Percentiles rank a stretch among this genome's conserved stretches.
These are phyloP conservation scores for Mionectes olivaceus DNA, from an alignment of 2,797 vertebrate species.

Conservation along the genomic window DNA sequence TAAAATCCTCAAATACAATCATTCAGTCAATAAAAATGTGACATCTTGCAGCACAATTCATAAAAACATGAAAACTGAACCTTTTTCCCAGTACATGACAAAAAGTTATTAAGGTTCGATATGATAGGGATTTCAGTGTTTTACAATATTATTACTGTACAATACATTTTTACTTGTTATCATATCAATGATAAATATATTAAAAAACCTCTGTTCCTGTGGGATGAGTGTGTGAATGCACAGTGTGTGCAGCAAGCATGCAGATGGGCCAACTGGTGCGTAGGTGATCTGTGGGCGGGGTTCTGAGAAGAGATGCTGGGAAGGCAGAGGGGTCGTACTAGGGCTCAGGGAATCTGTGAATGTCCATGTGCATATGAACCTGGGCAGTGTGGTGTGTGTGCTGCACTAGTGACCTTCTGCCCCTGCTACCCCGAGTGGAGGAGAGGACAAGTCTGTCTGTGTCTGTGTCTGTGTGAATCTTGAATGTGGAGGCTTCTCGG, in stretches of 20 bases:
- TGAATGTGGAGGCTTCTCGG: fast-evolving
- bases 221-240: background rate
- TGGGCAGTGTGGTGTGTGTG: fast-evolving
- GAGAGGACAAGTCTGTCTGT: fast-evolving
- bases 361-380: background rate
- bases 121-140: background rate
- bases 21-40: background rate
- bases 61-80: background rate
- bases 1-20: background rate
- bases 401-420: background rate
- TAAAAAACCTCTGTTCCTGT: background rate
- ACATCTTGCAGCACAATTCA: background rate
- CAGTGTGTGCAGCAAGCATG: fast-evolving
- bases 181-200: background rate
- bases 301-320: too few relatives aligned
- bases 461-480: background rate
- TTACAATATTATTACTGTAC: background rate
- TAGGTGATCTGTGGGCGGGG: fast-evolving
- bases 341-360: fast-evolving
- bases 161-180: background rate
- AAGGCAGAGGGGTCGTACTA: fast-evolving
- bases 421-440: background rate
- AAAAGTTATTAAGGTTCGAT: background rate
- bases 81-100: background rate
- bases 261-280: fast-evolving